Evolutionary conservation across 2,113 vertebrate species (phyloP), one percentile per base, ranked within the genome.

Genomic region (Sula dactylatra): DNA sequence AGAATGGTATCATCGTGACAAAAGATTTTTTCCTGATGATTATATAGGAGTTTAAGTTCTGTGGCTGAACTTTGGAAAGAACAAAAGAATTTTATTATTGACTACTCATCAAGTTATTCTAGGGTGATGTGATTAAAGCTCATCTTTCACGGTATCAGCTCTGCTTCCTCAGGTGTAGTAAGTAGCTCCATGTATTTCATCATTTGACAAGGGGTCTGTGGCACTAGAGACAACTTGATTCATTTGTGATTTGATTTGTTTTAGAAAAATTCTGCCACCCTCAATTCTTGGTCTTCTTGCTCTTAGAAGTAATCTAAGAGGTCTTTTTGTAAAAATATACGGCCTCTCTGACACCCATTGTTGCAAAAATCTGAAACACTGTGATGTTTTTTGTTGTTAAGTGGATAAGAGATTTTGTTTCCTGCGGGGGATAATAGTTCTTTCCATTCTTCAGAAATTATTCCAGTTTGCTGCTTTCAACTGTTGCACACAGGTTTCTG

Each of bases 11-110:
- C 81, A 58, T 67, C 76, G 4, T 58, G n/a, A 59, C 54, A 82
- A 95, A 80, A 93, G 8, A 73, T 58, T 80, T 95, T 82, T 95
- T 94, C 73, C 81, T 40, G 32, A n/a, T 87, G 36, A 52, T 93
- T 89, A 58, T n/a, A 76, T 19, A 82, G 78, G 81, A 81, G 42
- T 90, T 87, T 58, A 92, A 90, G 15, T 84, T 82, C 84, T 87
- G 74, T 82, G 59, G 42, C 59, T 95, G 52, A 86, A 86, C 65
- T 88, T 77, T 32, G 16, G 61, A 88, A 93, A 82, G 50, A 94
- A 80, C 6, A 1, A 91, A n/a, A 79, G 42, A 69, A 47, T 92
- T 91, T 91, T 87, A 40, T 40, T 58, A 66, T 38, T 80, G 44
- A 79, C 49, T 80, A 8, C n/a, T 22, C 44, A 90, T 52, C 34